Conservation (phyloP, 2,888 invertebrate species). For the Caradrina kadenii region DNA sequence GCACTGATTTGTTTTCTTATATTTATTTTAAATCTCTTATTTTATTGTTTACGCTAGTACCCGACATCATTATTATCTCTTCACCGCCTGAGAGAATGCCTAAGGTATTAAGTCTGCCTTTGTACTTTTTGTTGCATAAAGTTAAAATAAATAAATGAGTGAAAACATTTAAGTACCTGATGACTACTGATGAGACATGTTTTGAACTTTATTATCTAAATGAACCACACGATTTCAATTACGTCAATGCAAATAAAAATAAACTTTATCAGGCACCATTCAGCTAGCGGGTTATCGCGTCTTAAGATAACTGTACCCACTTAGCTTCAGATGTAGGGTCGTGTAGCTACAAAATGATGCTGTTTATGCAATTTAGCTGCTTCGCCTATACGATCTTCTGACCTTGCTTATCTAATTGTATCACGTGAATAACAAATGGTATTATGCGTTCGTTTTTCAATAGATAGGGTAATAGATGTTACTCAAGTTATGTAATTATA, state of each 20-base stretch:
- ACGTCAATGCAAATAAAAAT: conserved; percentile 76
- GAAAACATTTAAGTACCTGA: neutral
- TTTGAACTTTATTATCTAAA: conserved; percentile 33
- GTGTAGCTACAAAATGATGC: conserved; percentile 55
- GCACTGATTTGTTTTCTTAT: too few species aligned
- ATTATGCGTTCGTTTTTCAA: conserved; percentile 30
- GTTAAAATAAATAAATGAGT: neutral
- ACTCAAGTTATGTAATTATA: conserved; percentile 16
- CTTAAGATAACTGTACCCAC: conserved; percentile 59
- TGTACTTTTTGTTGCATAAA: too few species aligned
- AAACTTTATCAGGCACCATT: conserved; percentile 65
- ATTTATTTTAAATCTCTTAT: too few species aligned
- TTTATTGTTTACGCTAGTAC: too few species aligned
- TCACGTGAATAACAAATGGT: conserved; percentile 61
- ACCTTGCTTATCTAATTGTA: conserved; percentile 45
- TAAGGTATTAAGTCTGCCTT: too few species aligned
- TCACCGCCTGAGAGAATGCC: too few species aligned
- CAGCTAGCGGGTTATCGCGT: conserved; percentile 70
- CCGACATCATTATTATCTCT: too few species aligned
- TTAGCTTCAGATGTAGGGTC: conserved; percentile 31
- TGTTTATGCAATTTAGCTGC: conserved; percentile 68
- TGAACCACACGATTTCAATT: conserved; percentile 64
- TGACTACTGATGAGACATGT: conserved; percentile 28
- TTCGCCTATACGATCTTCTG: conserved; percentile 40
- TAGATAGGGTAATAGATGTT: conserved; percentile 8